A percentile compares a stretch with the other conserved stretches of the same genome.
Evolutionary conservation across 1,140 invertebrate species (phyloP).

Genomic region (Diabrotica undecimpunctata): DNA sequence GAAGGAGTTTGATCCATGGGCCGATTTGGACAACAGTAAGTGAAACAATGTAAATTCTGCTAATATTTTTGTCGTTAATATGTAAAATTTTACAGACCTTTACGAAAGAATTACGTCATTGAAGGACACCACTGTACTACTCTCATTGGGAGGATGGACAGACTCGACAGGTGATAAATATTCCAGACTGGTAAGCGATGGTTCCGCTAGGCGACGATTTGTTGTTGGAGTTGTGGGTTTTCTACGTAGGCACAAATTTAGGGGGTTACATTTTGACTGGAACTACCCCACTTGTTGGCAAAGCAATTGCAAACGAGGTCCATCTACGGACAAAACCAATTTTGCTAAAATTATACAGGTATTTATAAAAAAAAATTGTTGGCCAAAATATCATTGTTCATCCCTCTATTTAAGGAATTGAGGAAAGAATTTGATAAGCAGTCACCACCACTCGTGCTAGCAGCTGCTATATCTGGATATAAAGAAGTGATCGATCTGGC

Average conservation of each 20-base stretch:
- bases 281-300: slow-evolving; percentile 91
- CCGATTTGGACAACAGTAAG: slow-evolving; percentile 81
- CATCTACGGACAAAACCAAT: slow-evolving; percentile 70
- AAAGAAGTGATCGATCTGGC: slow-evolving; percentile 82
- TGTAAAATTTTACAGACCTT: slow-evolving; percentile 54
- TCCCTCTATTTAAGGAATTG: slow-evolving; percentile 64
- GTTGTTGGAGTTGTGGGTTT: slow-evolving; percentile 64
- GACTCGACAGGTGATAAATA: slow-evolving; percentile 83
- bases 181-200: slow-evolving; percentile 66
- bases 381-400: not conserved
- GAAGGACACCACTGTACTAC: slow-evolving; percentile 63
- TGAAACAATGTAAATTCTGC: slow-evolving; percentile 23
- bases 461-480: slow-evolving; percentile 82
- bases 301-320: slow-evolving; percentile 78
- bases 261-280: slow-evolving; percentile 85
- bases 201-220: slow-evolving; percentile 63
- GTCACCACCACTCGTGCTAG: slow-evolving; percentile 65
- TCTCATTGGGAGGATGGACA: slow-evolving; percentile 88
- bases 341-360: slow-evolving; percentile 72
- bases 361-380: slow-evolving; percentile 16
- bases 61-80: slow-evolving; percentile 8
- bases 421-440: slow-evolving; percentile 67
- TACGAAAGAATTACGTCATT: slow-evolving; percentile 64
- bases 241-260: slow-evolving; percentile 69
- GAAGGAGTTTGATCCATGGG: slow-evolving; percentile 78